These are phyloP conservation scores for Leptinotarsa peninsularis DNA, from an alignment of 2,888 invertebrate genomes.

Conservation along the genomic window DNA sequence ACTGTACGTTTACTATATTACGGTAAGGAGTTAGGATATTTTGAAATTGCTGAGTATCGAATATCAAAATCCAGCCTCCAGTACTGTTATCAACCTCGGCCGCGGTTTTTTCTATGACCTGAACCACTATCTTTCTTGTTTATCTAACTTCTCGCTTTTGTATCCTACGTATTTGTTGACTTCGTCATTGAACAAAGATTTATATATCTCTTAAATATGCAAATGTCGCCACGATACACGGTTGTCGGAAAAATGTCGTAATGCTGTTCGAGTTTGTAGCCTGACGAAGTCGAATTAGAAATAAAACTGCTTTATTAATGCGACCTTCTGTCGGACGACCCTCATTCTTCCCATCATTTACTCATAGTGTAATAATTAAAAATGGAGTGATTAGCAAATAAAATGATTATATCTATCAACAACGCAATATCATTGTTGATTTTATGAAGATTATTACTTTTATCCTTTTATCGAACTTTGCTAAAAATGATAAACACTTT, in stretches of 20 bases:
- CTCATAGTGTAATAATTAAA: background rate
- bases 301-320: slow-evolving; percentile 3
- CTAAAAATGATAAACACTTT: too few species aligned
- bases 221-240: slow-evolving; percentile 6
- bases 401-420: background rate
- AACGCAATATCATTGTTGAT: background rate
- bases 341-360: background rate
- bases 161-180: background rate
- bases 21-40: too few species aligned
- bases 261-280: background rate
- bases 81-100: background rate
- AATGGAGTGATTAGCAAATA: background rate
- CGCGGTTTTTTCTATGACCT: background rate
- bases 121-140: slow-evolving; percentile 11
- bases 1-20: too few species aligned
- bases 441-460: background rate
- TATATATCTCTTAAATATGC: slow-evolving; percentile 18
- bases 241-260: slow-evolving; percentile 7
- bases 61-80: background rate
- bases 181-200: slow-evolving; percentile 15
- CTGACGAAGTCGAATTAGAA: background rate
- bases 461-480: too few species aligned
- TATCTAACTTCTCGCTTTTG: background rate
- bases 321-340: background rate
- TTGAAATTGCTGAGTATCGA: background rate